Base-by-base conservation (phyloP, 1,140 invertebrate genomes). In the Teleopsis dalmanni region DNA sequence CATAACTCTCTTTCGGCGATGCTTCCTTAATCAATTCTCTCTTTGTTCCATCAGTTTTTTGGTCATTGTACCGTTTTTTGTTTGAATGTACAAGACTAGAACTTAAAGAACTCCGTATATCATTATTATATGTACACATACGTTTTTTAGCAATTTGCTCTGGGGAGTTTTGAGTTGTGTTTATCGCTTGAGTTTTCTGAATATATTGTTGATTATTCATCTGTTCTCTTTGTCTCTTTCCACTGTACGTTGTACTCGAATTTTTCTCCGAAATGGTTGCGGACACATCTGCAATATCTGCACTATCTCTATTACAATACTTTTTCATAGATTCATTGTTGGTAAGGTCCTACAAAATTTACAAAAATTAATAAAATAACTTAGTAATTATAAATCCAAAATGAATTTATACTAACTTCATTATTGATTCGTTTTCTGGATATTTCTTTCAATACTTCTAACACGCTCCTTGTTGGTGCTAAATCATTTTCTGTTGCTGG, bases 381-480 rank as follows among this genome's bases (percentile, higher is more conserved):
- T 29, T 45, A 11, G 37, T 48, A 41, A 48, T 36, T 27, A 25
- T 4, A n/a, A 9, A 14, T 26, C 25, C 7, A 22, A 18, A 10
- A 3, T 2, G 4, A 16, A 11, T 18, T 33, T 31, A 42, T 13
- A 40, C 65, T 65, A 69, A 75, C 73, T 36, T 65, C 65, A 34
- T 60, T 63, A 49, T 74, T 73, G 7, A 75, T 75, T 14, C 73
- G 63, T 58, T 75, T 75, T n/a, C 73, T 57, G 2, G 74, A 75
- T 26, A 75, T 75, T 53, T 75, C 74, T 51, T 75, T 75, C 1
- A 75, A 56, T 23, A 72, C 74, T 50, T 75, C 74, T 14, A 75
- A 53, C 25, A 75, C 72, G 54, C 73, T 75, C 31, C 71, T 65
- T 7, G 73, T 73, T 14, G 67, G 70, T 18, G 62, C 63, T 34